phyloP scores from a whole-genome alignment of 1,140 invertebrate genomes.

The Archivesica marissinica region DNA sequence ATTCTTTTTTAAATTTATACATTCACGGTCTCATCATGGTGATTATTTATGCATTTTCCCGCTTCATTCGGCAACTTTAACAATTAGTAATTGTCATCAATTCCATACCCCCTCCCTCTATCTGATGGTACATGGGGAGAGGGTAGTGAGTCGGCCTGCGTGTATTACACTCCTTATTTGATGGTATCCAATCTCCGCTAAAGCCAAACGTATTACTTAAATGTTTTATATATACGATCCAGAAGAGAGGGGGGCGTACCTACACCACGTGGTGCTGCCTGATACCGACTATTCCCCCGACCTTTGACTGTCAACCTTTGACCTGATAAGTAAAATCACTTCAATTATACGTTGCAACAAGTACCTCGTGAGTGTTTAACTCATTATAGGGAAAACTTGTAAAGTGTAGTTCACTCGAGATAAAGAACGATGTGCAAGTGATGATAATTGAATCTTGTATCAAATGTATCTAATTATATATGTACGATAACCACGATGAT shows the following conservation, averaged over 20 bases:
- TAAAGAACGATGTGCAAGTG: neutral
- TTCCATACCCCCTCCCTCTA: neutral
- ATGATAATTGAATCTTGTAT: slow-evolving; percentile 19
- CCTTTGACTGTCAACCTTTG: neutral
- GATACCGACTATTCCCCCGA: slow-evolving; percentile 5
- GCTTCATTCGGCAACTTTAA: too few relatives aligned
- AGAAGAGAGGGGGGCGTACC: neutral
- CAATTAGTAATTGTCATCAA: too few relatives aligned
- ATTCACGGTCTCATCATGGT: too few relatives aligned
- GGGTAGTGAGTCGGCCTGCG: neutral
- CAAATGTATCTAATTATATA: too few relatives aligned
- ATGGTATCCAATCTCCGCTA: too few relatives aligned
- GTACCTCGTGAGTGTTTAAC: neutral
- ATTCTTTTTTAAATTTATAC: too few relatives aligned
- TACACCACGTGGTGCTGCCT: slow-evolving; percentile 4
- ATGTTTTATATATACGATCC: too few relatives aligned
- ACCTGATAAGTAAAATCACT: slow-evolving; percentile 12
- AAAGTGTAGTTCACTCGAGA: neutral
- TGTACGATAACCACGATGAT: neutral
- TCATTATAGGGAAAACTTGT: neutral
- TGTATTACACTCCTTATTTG: too few relatives aligned
- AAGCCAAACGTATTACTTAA: too few relatives aligned
- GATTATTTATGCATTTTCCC: too few relatives aligned
- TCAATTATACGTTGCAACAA: slow-evolving; percentile 24
- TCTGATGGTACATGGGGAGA: neutral